These are phyloP conservation scores for Atopsyche davidsoni DNA, from an alignment of 1,140 invertebrate species.

Conservation along the genomic window DNA sequence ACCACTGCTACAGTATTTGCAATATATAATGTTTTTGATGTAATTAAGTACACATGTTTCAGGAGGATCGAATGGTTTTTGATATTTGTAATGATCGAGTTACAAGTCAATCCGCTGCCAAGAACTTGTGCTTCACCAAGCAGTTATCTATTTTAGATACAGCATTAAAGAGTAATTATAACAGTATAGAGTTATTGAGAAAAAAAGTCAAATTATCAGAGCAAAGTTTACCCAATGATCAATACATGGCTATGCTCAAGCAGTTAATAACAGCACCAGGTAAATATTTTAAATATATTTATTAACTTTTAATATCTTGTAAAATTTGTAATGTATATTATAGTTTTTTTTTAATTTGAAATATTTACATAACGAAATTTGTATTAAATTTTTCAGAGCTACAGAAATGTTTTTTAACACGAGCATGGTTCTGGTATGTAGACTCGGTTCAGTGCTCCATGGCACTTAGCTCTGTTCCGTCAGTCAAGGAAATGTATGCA, in stretches of 20 bases:
- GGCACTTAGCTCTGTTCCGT: conserved; percentile 24
- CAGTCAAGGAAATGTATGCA: conserved; percentile 26
- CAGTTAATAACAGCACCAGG: conserved; percentile 18
- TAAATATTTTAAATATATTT: conserved; percentile 1
- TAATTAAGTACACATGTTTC: too few species aligned
- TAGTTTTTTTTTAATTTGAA: not conserved
- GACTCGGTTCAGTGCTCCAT: conserved; percentile 27
- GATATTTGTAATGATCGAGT: conserved; percentile 23
- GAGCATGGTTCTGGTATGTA: conserved; percentile 28
- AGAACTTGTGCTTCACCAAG: conserved; percentile 19
- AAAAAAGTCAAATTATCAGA: conserved; percentile 25
- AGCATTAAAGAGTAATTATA: conserved; percentile 24
- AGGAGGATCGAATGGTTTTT: conserved; percentile 26
- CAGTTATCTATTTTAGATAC: conserved; percentile 26
- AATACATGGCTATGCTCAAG: conserved; percentile 27
- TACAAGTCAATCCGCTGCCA: conserved; percentile 15
- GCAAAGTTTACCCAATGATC: conserved; percentile 24
- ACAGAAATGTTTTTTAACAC: conserved; percentile 5
- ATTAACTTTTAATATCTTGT: not conserved
- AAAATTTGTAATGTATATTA: not conserved
- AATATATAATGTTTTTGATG: not conserved
- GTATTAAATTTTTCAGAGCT: conserved; percentile 19
- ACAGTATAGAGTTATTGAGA: conserved; percentile 23
- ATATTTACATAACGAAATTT: conserved; percentile 1
- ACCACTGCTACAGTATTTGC: too few species aligned